Conservation (phyloP, 2,888 invertebrate genomes). For the Lordiphosa andalusiaca region DNA sequence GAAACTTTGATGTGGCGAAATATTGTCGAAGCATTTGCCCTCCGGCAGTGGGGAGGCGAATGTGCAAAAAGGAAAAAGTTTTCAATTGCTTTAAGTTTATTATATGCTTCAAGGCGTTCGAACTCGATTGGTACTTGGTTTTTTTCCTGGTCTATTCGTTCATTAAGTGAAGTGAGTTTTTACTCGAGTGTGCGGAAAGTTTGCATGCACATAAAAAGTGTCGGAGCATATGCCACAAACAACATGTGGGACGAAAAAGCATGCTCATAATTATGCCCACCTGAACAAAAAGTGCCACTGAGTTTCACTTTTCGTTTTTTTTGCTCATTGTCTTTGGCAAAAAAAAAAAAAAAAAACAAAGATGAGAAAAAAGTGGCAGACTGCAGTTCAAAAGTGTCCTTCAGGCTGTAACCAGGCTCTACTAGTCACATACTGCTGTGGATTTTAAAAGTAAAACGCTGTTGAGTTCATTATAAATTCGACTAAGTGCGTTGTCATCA, state of each 20-base stretch:
- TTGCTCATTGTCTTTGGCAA: conserved; percentile 15
- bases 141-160: conserved; percentile 23
- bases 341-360: conserved; percentile 38
- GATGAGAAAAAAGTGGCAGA: conserved; percentile 39
- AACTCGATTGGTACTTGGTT: conserved; percentile 40
- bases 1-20: conserved; percentile 45
- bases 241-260: conserved; percentile 40
- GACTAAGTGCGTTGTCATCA: conserved; percentile 67
- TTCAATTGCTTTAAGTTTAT: conserved; percentile 48
- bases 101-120: conserved; percentile 38
- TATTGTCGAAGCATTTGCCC: conserved; percentile 44
- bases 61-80: conserved; percentile 33
- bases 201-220: conserved; percentile 24
- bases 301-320: conserved; percentile 13
- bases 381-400: conserved; percentile 50
- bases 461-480: conserved; percentile 72
- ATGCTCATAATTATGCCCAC: conserved; percentile 40
- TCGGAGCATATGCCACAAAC: conserved; percentile 3
- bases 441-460: conserved; percentile 58
- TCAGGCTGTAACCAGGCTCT: conserved; percentile 17
- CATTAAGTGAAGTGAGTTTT: conserved; percentile 30
- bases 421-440: background rate
- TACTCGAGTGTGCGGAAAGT: conserved; percentile 13
- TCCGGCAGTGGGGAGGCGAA: conserved; percentile 18
- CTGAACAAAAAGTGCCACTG: conserved; percentile 24